Evolutionary conservation across 2,797 vertebrate genomes (phyloP), one percentile per base, ranked within the genome.

Genomic region (Synaphobranchus kaupii): DNA sequence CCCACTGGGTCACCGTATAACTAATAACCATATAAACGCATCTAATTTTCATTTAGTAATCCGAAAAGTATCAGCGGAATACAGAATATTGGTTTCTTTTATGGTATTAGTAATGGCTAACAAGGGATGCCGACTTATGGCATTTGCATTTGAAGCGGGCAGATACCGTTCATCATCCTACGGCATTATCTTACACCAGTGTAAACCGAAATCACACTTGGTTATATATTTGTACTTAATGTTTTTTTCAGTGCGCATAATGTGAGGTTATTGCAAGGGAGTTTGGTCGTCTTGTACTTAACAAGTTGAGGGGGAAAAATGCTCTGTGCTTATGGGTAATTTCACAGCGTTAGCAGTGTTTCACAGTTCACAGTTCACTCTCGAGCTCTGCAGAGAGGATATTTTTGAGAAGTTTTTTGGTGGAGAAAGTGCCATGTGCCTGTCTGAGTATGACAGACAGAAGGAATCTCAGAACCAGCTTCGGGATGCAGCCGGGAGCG

Each of bases 21-120:
- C 92, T 95, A 95, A 96, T 95, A 95, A 94, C 92, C 93, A 95
- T 95, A 95, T 94, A 95, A 96, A 95, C 93, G 95, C 93, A 93
- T 95, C 94, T 95, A 93, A 95, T 96, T 96, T 95, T 93, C 90
- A 93, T 94, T 90, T 90, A 92, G 93, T 96, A 96, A 96, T 96
- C 94, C 94, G 91, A 90, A 94, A 94, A 95, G 93, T 95, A 94
- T 94, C 87, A 78, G 92, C 91, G 94, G 92, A 94, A 93, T 93
- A 92, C 92, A 93, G 91, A 92, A 89, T 88, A 89, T 90, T 88
- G 87, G 88, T 90, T 86, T 89, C 88, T 88, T 96, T 95, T 95
- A 94, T 94, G 94, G 95, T 93, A 95, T 95, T 96, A 95, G 96
- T 94, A 94, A 94, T 93, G 91, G 86, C 85, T 93, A 93, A 94